Evolutionary conservation across 1,140 invertebrate species (phyloP), one percentile per base, ranked within the genome.

Genomic region (Stegodyphus mimosarum): DNA sequence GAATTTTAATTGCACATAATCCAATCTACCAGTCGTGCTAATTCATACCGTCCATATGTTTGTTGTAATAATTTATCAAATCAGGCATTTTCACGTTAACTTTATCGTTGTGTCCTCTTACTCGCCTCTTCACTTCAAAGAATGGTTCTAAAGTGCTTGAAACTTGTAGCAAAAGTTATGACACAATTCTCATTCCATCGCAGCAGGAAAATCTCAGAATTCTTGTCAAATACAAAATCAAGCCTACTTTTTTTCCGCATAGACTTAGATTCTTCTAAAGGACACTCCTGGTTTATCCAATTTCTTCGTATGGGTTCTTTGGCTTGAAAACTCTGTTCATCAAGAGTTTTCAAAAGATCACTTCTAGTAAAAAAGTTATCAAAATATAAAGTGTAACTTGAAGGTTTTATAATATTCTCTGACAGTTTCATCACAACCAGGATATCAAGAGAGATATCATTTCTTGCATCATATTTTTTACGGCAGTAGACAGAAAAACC

Each of bases 201-300:
- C 17, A 75, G 53, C n/a, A 75, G 55, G 52, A 60, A 75, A 75
- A 75, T 63, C 17, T 60, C 33, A 33, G 73, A 75, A 33, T 75
- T 75, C 0, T 75, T 75, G 73, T 75, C 73, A 75, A 75, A 75
- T 60, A n/a, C 73, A 75, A 75, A 75, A 75, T 63, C 52, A 75
- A 52, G 60, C 6, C 5, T 60, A 6, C 73, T 53, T 60, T 75
- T 75, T 52, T 75, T 60, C 52, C 6, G 73, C 73, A 75, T 60
- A 75, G 73, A 75, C 53, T 63, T 63, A 2, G 11, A 75, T 75
- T 60, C 52, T 60, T 63, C 55, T 63, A 11, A 33, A 18, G 55
- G 53, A 60, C 73, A 75, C 73, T 75, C 60, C 55, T 60, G 73
- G 7, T 63, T 18, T 60, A 60, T 60, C 55, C 5, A 5, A 60